phyloP scores from a whole-genome alignment of 2,888 invertebrate species.

The Conus canariensis region DNA sequence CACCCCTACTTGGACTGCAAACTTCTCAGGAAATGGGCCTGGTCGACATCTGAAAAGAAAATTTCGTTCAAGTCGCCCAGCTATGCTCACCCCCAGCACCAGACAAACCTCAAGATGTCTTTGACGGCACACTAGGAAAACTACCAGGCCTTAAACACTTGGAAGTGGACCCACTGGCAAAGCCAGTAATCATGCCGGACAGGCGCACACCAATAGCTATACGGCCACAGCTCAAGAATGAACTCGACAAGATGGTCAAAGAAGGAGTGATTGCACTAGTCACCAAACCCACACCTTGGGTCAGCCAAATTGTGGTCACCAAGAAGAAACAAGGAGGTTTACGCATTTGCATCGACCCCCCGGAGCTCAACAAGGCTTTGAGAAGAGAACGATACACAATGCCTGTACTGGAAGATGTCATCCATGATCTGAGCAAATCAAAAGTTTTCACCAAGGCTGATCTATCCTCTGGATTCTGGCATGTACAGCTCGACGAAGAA shows the following conservation, averaged over 20 bases:
- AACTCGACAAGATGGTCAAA: slow-evolving; percentile 40
- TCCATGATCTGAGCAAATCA: slow-evolving; percentile 51
- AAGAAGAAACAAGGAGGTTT: slow-evolving; percentile 41
- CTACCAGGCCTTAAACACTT: slow-evolving; percentile 38
- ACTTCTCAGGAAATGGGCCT: not conserved
- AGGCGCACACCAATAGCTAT: slow-evolving; percentile 28
- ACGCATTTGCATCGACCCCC: slow-evolving; percentile 53
- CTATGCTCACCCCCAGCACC: not conserved
- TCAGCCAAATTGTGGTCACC: slow-evolving; percentile 48
- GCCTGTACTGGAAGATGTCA: slow-evolving; percentile 52
- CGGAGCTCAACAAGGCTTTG: slow-evolving; percentile 44
- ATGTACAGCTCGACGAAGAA: slow-evolving; percentile 49
- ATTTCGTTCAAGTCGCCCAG: not conserved
- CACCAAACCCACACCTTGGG: slow-evolving; percentile 49
- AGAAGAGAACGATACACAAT: slow-evolving; percentile 47
- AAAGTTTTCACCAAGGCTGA: slow-evolving; percentile 52
- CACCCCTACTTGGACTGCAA: not conserved
- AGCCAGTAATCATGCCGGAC: slow-evolving; percentile 39
- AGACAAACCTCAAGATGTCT: not conserved
- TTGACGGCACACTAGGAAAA: not conserved
- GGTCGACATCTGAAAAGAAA: not conserved
- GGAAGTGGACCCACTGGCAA: slow-evolving; percentile 32
- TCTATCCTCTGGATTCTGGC: slow-evolving; percentile 52
- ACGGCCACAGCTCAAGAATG: slow-evolving; percentile 36
- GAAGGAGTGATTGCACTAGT: slow-evolving; percentile 41